Conservation (phyloP, 2,113 vertebrate species). For the Recurvirostra avosetta region DNA sequence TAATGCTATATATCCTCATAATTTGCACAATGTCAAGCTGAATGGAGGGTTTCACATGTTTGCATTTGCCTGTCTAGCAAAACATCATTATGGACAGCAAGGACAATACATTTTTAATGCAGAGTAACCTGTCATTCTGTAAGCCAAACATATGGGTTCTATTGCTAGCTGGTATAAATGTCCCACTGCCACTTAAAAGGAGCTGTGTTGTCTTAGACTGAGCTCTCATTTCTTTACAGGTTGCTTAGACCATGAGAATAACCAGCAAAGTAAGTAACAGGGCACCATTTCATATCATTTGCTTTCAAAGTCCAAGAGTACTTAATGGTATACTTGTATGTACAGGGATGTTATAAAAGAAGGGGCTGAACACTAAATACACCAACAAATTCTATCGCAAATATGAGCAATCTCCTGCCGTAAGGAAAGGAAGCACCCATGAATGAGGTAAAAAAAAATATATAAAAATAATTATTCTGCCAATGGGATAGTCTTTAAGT, state of each 20-base stretch:
- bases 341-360: not conserved
- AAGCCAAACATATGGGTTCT: not conserved
- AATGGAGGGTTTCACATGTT: fast-evolving
- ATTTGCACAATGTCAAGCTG: not conserved
- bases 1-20: not conserved
- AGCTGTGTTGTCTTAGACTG: not conserved
- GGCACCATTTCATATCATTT: not conserved
- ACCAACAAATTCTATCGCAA: not conserved
- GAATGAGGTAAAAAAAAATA: not conserved
- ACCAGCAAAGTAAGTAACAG: not conserved
- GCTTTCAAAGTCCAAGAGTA: not conserved
- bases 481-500: not conserved
- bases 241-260: not conserved
- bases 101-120: not conserved
- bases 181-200: not conserved
- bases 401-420: not conserved
- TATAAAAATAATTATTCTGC: not conserved
- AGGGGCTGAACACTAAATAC: not conserved
- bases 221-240: not conserved
- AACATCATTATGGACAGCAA: not conserved
- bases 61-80: not conserved
- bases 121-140: not conserved
- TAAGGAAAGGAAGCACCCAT: not conserved
- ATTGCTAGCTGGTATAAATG: not conserved
- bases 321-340: not conserved